These are phyloP conservation scores for Aurelia coerulea DNA, from an alignment of 30 jellyfish, hydroid and myxozoan genomes.

Conservation along the genomic window DNA sequence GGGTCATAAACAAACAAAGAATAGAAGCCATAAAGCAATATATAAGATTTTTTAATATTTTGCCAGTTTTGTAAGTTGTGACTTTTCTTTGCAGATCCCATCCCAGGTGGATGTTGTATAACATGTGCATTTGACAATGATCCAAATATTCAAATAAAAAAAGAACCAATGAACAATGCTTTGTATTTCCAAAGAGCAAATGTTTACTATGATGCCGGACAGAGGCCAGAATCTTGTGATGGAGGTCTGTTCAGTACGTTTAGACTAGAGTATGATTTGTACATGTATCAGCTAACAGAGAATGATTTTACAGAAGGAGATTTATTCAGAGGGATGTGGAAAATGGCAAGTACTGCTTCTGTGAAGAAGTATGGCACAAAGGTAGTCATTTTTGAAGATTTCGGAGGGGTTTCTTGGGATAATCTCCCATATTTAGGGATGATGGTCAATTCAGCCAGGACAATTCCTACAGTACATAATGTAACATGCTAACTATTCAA, in stretches of 20 bases:
- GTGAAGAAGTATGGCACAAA: constrained; percentile 62
- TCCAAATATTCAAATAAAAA: constrained; percentile 53
- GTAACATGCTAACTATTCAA: too few relatives aligned
- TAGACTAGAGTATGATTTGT: constrained; percentile 63
- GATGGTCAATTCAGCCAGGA: too few relatives aligned
- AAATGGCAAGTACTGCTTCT: constrained; percentile 61
- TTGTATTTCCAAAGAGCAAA: constrained; percentile 76
- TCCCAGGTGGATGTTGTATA: constrained; percentile 97
- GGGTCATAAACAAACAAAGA: too few relatives aligned
- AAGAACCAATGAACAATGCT: constrained; percentile 17
- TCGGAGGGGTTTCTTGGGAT: not conserved
- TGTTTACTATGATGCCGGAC: constrained; percentile 39
- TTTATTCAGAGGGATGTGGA: constrained; percentile 71
- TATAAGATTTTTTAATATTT: too few relatives aligned
- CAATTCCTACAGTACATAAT: too few relatives aligned
- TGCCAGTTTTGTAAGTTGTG: too few relatives aligned
- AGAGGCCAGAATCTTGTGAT: constrained; percentile 65
- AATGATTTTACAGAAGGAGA: constrained; percentile 48
- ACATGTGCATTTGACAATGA: constrained; percentile 78
- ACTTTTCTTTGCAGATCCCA: constrained; percentile 53
- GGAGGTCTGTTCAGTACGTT: constrained; percentile 53
- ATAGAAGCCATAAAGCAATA: too few relatives aligned
- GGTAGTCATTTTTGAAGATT: constrained; percentile 20
- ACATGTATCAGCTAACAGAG: constrained; percentile 45
- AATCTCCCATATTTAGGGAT: too few relatives aligned